Evolutionary conservation across 2,113 vertebrate genomes (phyloP).

Genomic region (Columba janthina): DNA sequence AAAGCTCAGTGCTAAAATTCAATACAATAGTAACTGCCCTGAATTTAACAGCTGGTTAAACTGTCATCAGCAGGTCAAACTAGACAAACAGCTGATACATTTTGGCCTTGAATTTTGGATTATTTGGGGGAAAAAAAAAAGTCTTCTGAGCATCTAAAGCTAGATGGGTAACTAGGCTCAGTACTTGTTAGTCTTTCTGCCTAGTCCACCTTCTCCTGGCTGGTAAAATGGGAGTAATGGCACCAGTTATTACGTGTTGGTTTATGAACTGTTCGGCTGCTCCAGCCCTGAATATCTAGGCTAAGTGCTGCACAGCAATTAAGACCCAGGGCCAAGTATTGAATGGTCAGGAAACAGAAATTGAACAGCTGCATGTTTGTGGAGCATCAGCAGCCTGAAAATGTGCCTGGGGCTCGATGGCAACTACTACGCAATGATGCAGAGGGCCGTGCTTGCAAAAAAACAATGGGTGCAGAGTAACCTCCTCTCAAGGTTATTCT

Average conservation of each 20-base stretch:
- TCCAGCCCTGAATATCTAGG: neutral
- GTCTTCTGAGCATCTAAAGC: neutral
- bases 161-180: neutral
- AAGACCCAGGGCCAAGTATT: rapidly evolving
- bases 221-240: neutral
- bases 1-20: neutral
- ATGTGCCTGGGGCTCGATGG: rapidly evolving
- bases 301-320: neutral
- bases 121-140: neutral
- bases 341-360: neutral
- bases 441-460: neutral
- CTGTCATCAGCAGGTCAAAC: neutral
- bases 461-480: neutral
- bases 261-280: neutral
- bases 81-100: neutral
- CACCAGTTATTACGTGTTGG: neutral
- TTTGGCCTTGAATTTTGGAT: neutral
- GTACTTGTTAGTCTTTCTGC: rapidly evolving
- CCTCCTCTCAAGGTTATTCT: neutral
- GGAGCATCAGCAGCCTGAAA: neutral
- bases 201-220: neutral
- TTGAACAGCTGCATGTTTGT: neutral
- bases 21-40: neutral
- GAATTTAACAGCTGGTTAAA: neutral
- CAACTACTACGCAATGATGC: neutral